Percentiles rank a stretch among this genome's conserved stretches.
These are phyloP conservation scores for Polyommatus icarus DNA, from an alignment of 2,888 invertebrate genomes.

Conservation along the genomic window DNA sequence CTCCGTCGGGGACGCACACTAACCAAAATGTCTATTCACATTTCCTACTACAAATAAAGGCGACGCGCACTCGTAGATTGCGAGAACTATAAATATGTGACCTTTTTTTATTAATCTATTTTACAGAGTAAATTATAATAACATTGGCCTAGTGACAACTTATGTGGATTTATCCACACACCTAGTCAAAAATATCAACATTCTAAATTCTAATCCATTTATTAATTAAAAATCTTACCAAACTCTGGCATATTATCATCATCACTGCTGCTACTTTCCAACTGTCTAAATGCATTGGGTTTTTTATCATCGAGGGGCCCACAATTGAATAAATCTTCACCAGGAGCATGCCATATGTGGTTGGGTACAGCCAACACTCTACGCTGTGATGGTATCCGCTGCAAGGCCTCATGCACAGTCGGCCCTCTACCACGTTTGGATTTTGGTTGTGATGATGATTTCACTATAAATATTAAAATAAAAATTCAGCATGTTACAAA, in stretches of 20 bases:
- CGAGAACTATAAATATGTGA: too few species aligned
- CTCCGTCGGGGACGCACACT: too few species aligned
- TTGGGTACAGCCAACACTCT: conserved; percentile 60
- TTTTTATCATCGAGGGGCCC: conserved; percentile 61
- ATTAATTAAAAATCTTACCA: conserved; percentile 51
- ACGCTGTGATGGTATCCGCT: conserved; percentile 75
- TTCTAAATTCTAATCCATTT: neutral
- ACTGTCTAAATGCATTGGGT: conserved; percentile 53
- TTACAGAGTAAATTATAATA: too few species aligned
- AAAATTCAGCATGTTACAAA: neutral
- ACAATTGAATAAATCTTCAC: conserved; percentile 69
- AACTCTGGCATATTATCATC: conserved; percentile 71
- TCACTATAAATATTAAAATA: conserved; percentile 38
- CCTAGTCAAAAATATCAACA: neutral
- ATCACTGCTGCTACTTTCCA: conserved; percentile 71
- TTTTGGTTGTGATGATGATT: conserved; percentile 48
- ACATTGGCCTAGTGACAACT: neutral
- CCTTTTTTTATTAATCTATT: too few species aligned
- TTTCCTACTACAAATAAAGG: too few species aligned
- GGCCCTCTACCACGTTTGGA: conserved; percentile 70
- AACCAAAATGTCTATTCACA: too few species aligned
- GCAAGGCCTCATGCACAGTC: conserved; percentile 78
- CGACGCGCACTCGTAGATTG: too few species aligned
- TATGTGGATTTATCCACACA: neutral
- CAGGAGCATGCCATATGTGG: conserved; percentile 74